A percentile compares a stretch with the other conserved stretches of the same genome.
Conservation (phyloP, 2,888 invertebrate genomes). For the Steinernema hermaphroditum region DNA sequence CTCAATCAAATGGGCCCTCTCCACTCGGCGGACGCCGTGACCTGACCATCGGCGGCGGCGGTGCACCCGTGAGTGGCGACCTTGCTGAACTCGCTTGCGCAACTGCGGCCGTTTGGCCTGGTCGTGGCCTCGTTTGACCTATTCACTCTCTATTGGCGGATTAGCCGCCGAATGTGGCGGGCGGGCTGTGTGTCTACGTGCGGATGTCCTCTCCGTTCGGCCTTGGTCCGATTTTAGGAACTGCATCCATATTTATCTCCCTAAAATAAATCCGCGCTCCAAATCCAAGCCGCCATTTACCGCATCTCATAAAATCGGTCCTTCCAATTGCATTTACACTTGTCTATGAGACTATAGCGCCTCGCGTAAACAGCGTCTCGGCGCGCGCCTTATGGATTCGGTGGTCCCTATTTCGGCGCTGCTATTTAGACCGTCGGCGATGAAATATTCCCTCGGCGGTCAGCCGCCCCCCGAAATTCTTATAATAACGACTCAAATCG, state of each 20-base stretch:
- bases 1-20: neutral
- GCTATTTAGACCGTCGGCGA: neutral
- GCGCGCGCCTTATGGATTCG: too few relatives aligned
- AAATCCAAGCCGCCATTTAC: too few relatives aligned
- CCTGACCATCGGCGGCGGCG: neutral
- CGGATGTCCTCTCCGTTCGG: too few relatives aligned
- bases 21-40: neutral
- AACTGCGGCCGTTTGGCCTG: constrained; percentile 14
- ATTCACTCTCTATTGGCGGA: neutral
- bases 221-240: too few relatives aligned
- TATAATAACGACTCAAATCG: constrained; percentile 28
- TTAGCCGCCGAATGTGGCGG: too few relatives aligned
- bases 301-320: too few relatives aligned
- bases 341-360: too few relatives aligned
- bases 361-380: too few relatives aligned
- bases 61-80: neutral
- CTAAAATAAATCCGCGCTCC: too few relatives aligned
- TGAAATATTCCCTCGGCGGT: constrained; percentile 10
- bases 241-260: too few relatives aligned
- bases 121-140: constrained; percentile 23
- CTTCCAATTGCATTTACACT: too few relatives aligned
- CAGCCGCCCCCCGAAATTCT: constrained; percentile 1
- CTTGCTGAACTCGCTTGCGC: constrained; percentile 26
- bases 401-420: neutral
- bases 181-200: too few relatives aligned